A percentile compares a stretch with the other conserved stretches of the same genome.
These are phyloP conservation scores for Pangasius djambal DNA, from an alignment of 2,797 vertebrate genomes.

Conservation along the genomic window DNA sequence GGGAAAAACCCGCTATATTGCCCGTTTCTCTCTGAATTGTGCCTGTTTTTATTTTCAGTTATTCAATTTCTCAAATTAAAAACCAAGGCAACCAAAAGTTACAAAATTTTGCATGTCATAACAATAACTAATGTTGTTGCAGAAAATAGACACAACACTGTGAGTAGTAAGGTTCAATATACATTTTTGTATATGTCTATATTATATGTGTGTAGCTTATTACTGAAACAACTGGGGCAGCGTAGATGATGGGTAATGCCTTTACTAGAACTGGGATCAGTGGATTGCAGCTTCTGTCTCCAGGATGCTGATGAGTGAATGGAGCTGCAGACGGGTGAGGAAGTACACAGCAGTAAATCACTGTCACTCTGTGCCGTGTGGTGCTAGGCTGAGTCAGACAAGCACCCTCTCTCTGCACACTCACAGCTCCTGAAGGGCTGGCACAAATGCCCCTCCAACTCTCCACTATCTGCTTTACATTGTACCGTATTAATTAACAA, in stretches of 20 bases:
- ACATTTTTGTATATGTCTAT: background rate
- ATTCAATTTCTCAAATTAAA: background rate
- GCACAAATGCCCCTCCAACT: conserved; percentile 30
- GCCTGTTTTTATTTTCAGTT: background rate
- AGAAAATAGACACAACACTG: background rate
- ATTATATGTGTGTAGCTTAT: background rate
- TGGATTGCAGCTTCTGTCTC: conserved; percentile 45
- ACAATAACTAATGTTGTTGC: background rate
- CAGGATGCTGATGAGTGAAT: conserved; percentile 51
- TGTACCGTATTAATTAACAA: conserved; percentile 28
- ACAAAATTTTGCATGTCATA: background rate
- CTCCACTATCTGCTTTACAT: conserved; percentile 32
- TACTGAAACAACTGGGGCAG: background rate
- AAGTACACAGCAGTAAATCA: conserved; percentile 57
- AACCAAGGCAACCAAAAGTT: background rate
- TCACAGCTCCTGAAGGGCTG: conserved; percentile 43
- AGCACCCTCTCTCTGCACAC: conserved; percentile 40
- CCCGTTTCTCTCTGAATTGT: background rate
- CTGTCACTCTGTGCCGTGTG: conserved; percentile 52
- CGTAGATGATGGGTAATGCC: background rate
- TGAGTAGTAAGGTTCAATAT: background rate
- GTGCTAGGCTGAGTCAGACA: conserved; percentile 58
- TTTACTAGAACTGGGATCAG: conserved; percentile 29
- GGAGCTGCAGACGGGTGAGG: conserved; percentile 55
- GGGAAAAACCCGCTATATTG: background rate